Percentiles rank a stretch among this genome's conserved stretches.
phyloP scores from a whole-genome alignment of 2,113 vertebrate genomes.

The Macroglossus sobrinus region DNA sequence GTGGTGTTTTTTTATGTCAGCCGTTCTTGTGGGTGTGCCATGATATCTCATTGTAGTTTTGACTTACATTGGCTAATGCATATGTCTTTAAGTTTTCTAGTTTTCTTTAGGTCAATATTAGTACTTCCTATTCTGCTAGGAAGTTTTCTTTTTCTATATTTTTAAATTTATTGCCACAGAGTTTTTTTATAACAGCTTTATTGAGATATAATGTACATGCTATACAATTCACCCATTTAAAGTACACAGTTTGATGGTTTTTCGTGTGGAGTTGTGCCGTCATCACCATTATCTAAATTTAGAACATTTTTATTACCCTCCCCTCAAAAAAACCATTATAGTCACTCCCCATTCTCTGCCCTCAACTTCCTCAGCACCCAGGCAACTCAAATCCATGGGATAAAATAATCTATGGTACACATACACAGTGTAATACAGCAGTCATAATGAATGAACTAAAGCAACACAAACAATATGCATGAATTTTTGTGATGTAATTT shows the following conservation, averaged over 20 bases:
- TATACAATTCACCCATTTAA: background rate
- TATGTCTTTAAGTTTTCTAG: background rate
- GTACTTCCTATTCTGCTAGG: background rate
- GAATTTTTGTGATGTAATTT: background rate
- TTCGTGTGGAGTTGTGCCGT: background rate
- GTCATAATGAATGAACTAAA: background rate
- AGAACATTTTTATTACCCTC: background rate
- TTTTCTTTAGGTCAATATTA: background rate
- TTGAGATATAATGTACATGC: background rate
- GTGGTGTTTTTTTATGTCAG: background rate
- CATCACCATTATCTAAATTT: background rate
- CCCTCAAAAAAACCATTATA: background rate
- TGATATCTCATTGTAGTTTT: background rate
- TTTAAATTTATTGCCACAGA: background rate
- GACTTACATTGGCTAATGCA: background rate
- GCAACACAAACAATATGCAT: background rate
- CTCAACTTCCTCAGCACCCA: background rate
- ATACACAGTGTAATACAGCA: background rate
- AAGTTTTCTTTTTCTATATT: background rate
- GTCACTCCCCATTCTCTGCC: background rate
- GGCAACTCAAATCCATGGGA: background rate
- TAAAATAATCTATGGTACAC: background rate
- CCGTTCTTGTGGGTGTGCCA: background rate
- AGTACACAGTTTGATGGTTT: background rate
- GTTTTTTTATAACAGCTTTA: slow-evolving; percentile 1